Conservation (phyloP, 2,888 invertebrate species). For the Calliphora vomitoria region DNA sequence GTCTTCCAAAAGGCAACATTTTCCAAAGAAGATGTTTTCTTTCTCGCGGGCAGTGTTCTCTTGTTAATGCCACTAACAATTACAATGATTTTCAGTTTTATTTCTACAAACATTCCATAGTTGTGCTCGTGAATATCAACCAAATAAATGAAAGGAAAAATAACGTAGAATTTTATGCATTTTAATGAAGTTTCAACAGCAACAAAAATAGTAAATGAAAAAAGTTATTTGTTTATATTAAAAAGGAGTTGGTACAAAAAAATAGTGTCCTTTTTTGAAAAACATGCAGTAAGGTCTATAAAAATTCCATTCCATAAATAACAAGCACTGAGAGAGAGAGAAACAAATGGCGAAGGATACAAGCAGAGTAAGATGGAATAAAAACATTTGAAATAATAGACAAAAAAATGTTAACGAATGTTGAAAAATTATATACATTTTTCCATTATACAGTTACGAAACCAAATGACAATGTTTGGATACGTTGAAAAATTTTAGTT, state of each 20-base stretch:
- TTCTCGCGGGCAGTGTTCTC: not conserved
- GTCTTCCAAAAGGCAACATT: too few relatives aligned
- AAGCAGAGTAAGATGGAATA: not conserved
- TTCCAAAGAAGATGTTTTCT: too few relatives aligned
- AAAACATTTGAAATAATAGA: constrained; percentile 10
- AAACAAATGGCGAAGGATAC: not conserved
- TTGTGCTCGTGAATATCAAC: constrained; percentile 9
- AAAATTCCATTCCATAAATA: constrained; percentile 32
- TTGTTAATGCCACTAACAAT: constrained; percentile 5
- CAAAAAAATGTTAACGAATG: not conserved
- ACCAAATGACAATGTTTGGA: constrained; percentile 27
- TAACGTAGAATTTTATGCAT: constrained; percentile 38
- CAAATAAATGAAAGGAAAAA: not conserved
- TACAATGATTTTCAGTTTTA: constrained; percentile 37
- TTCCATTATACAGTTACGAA: not conserved
- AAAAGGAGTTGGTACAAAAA: constrained; percentile 5
- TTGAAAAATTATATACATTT: constrained; percentile 33
- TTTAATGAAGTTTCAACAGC: constrained; percentile 51
- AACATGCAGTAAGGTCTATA: constrained; percentile 46
- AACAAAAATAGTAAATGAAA: not conserved
- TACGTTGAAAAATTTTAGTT: constrained; percentile 34
- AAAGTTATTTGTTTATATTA: not conserved
- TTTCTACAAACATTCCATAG: constrained; percentile 19
- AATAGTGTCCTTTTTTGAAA: not conserved
- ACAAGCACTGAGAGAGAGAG: not conserved